Conservation (phyloP, 2,113 vertebrate species). For the Scophthalmus maximus region DNA sequence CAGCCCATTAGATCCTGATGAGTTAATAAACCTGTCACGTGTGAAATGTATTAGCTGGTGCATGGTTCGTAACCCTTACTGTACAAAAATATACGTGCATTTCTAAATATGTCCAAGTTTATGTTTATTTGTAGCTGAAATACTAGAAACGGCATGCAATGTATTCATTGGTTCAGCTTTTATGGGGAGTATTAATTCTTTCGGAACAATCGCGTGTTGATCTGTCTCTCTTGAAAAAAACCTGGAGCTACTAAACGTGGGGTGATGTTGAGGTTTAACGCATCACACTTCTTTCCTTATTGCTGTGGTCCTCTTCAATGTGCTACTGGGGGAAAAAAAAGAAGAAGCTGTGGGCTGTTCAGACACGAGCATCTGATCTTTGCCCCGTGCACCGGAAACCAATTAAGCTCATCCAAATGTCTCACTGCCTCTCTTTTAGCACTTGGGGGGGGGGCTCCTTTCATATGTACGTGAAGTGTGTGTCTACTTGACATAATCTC, state of each 20-base stretch:
- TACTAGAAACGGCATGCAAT: neutral
- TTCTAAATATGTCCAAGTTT: neutral
- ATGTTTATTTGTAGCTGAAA: neutral
- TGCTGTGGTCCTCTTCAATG: neutral
- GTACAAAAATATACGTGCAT: neutral
- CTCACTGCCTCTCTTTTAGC: conserved; percentile 28
- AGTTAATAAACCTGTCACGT: conserved; percentile 63
- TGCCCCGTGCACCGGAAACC: conserved; percentile 43
- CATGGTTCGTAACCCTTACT: neutral
- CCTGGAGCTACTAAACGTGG: neutral
- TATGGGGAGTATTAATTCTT: neutral
- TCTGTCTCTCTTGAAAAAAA: neutral
- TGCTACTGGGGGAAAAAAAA: conserved; percentile 3
- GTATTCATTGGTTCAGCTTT: neutral
- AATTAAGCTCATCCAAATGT: conserved; percentile 64
- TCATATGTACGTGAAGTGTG: conserved; percentile 44
- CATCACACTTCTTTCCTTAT: neutral
- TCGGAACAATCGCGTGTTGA: neutral
- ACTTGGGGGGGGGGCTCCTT: conserved; percentile 7
- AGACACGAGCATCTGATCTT: conserved; percentile 41
- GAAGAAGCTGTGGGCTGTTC: neutral
- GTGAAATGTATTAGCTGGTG: conserved; percentile 33
- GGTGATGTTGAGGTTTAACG: neutral
- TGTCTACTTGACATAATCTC: conserved; percentile 69
- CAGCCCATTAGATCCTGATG: conserved; percentile 48